Percentiles rank a stretch among this genome's conserved stretches.
phyloP scores from a whole-genome alignment of 2,888 invertebrate genomes.

The Cataglyphis altisquamis region DNA sequence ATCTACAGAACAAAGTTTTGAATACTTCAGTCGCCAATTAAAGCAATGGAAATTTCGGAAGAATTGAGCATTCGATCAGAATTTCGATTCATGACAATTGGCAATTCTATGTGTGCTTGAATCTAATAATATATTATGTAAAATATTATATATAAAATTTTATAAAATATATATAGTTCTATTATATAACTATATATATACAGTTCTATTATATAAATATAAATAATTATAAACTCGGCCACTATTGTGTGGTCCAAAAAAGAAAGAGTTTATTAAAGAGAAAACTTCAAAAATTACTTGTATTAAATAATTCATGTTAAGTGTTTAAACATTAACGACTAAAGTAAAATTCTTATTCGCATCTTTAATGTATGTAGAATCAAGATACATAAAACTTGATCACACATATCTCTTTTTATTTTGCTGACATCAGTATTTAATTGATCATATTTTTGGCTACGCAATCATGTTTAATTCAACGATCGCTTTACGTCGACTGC shows the following conservation, averaged over 20 bases:
- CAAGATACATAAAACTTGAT: neutral
- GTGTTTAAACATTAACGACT: neutral
- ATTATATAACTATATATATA: neutral
- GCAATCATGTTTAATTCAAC: neutral
- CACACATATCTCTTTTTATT: neutral
- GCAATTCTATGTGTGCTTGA: neutral
- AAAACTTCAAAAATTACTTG: neutral
- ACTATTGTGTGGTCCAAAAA: neutral
- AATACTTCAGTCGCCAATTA: constrained; percentile 21
- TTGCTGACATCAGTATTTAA: neutral
- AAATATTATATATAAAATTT: neutral
- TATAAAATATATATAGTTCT: neutral
- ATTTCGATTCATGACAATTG: neutral
- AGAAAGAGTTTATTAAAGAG: neutral
- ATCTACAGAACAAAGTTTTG: neutral
- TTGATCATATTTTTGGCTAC: neutral
- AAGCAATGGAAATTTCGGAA: neutral
- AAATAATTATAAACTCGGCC: neutral
- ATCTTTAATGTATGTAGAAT: neutral
- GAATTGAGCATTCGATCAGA: neutral
- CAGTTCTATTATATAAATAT: neutral
- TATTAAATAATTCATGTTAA: neutral
- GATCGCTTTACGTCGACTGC: neutral
- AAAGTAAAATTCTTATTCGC: neutral
- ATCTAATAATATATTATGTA: neutral